Evolutionary conservation across 2,113 vertebrate species (phyloP), one percentile per base, ranked within the genome.

Genomic region (Panthera uncia): DNA sequence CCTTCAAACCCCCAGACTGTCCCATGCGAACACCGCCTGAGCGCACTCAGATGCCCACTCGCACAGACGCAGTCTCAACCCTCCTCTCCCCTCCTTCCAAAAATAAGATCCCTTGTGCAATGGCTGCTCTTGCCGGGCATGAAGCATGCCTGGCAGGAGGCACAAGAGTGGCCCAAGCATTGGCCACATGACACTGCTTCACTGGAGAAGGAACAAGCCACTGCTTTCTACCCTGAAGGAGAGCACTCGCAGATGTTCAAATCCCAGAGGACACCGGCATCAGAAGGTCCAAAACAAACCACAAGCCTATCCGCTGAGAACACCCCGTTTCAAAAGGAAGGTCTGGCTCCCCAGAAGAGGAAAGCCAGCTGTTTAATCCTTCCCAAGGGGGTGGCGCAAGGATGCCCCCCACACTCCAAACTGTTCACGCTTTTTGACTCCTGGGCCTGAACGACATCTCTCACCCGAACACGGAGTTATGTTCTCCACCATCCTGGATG

Each of bases 191-290:
- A 0, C 25, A 1, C 68, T 1, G 66, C 68, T 19, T 94, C 94
- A 31, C 11, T 0, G 0, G 69, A 66, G 74, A 89, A 97, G 91
- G 91, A 97, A 89, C n/a, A 68, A 85, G 91, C 97, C 95, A 61
- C 69, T 0, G 16, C 63, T 93, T 74, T 78, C 50, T 29, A 97
- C 94, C 52, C 48, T 18, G 97, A 76, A 96, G 97, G 94, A 98
- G 99, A 98, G 95, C 21, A 82, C 93, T 98, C 95, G 89, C 98
- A 98, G 98, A 98, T 98, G 98, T 98, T 73, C 74, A 52, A 88
- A 96, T 2, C 71, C 95, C 97, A 38, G 50, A 84, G 76, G 31
- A 76, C 94, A 79, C 73, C 76, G 80, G 7, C 95, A 97, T 93
- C 96, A 90, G 95, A 98, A 93, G 1, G 89, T 90, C 89, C 86